Base-by-base conservation (phyloP, 2,113 vertebrate genomes). In the Pantherophis guttatus region DNA sequence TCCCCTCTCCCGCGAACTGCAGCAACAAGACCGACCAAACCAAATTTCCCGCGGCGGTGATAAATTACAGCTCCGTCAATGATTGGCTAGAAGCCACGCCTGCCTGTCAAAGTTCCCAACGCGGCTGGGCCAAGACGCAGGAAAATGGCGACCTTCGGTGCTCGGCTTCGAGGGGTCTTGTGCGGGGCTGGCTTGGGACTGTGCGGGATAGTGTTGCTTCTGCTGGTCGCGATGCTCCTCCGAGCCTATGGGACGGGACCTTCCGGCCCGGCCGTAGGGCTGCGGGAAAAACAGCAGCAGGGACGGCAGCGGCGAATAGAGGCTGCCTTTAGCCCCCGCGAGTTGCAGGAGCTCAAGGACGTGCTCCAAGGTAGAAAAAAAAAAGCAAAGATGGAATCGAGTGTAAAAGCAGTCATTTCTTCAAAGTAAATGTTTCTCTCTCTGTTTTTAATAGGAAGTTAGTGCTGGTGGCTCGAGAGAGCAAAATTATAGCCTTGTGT, bases 351-450 rank as follows among this genome's bases (percentile, higher is more conserved):
- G 65, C 96, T 98, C 2, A 97, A 97, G 94, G 96, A 97, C 58
- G 94, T 93, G 3, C 95, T 98, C 94, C 96, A 97, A 97, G 97
- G 98, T 97, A 97, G 98, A 94, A 50, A 8, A 8, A 4, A 23
- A 29, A 65, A 86, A 54, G 81, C 23, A 87, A 65, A 65, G 75
- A 9, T 90, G 81, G 53, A 90, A 65, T 29, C 13, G n/a, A n/a
- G 21, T 52, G 9, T 52, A 54, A 86, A 93, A 54, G 58, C 87
- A 44, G 21, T 39, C 23, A 87, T 54, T 90, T 62, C 50, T 65
- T 86, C 55, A 93, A 86, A 90, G 75, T 86, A n/a, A 55, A 70
- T 87, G 26, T 90, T 44, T 90, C 33, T 90, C n/a, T 86, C 21
- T 87, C 17, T 44, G n/a, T 58, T 39, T 62, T 50, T 48, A 57